Percentiles rank a stretch among this genome's conserved stretches.
phyloP scores from a whole-genome alignment of 2,797 vertebrate species.

The Hydrophis major region DNA sequence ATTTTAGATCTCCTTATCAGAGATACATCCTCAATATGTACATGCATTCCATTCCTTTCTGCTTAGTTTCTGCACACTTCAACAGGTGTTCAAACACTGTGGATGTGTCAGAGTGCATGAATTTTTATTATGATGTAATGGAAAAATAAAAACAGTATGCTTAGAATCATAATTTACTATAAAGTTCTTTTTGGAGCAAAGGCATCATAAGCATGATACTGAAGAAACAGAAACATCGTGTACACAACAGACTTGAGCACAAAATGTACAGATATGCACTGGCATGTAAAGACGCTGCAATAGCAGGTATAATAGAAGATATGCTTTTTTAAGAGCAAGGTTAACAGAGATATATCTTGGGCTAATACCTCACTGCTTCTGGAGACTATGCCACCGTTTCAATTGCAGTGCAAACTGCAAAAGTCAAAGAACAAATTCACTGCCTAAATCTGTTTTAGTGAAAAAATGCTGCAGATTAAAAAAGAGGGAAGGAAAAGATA shows the following conservation, averaged over 20 bases:
- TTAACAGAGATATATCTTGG: not conserved
- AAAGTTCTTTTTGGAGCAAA: not conserved
- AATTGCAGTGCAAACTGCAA: not conserved
- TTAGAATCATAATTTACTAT: not conserved
- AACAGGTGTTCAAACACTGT: not conserved
- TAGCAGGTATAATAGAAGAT: not conserved
- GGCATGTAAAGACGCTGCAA: not conserved
- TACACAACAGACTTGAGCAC: not conserved
- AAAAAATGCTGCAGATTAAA: not conserved
- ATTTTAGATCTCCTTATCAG: not conserved
- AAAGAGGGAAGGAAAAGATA: not conserved
- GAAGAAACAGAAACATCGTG: not conserved
- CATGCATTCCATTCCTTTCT: not conserved
- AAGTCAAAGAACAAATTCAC: not conserved
- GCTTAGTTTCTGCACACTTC: not conserved
- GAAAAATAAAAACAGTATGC: not conserved
- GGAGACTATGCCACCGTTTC: not conserved
- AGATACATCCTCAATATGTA: not conserved
- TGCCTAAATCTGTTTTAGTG: not conserved
- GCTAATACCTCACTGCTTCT: not conserved
- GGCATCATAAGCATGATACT: not conserved
- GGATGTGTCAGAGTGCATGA: not conserved
- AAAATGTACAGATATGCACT: not conserved
- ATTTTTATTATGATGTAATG: not conserved
- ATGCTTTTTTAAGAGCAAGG: not conserved